phyloP scores from a whole-genome alignment of 1,140 invertebrate species.

The Zaprionus vittiger region DNA sequence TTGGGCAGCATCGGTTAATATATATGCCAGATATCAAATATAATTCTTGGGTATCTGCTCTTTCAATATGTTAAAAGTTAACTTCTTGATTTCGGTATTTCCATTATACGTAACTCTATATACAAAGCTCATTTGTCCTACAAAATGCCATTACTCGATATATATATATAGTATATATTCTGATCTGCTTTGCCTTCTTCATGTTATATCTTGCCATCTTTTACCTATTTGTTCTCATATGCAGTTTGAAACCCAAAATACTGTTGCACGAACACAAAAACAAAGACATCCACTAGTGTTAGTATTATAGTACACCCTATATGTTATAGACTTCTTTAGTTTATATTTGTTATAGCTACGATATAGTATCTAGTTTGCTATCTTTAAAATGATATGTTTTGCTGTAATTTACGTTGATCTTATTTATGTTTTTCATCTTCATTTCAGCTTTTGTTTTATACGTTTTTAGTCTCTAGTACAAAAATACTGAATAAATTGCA shows the following conservation, averaged over 20 bases:
- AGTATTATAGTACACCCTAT: constrained; percentile 10
- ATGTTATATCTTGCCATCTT: constrained; percentile 31
- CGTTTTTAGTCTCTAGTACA: constrained; percentile 70
- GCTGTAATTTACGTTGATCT: constrained; percentile 62
- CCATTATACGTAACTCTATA: constrained; percentile 81
- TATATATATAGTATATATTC: constrained; percentile 22
- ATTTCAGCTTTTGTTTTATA: constrained; percentile 13
- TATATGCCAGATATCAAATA: constrained; percentile 59
- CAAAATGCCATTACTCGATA: constrained; percentile 39
- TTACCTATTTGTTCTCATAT: constrained; percentile 78
- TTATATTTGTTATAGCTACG: constrained; percentile 63
- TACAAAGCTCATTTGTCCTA: constrained; percentile 80
- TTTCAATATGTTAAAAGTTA: constrained; percentile 40
- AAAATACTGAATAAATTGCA: constrained; percentile 81
- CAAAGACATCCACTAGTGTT: constrained; percentile 25
- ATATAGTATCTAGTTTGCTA: constrained; percentile 54
- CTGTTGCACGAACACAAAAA: constrained; percentile 48
- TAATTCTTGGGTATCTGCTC: constrained; percentile 48
- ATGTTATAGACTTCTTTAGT: constrained; percentile 27
- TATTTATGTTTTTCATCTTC: neutral
- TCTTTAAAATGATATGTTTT: constrained; percentile 79
- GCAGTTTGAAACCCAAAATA: constrained; percentile 77
- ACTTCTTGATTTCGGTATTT: constrained; percentile 51
- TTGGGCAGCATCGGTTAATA: neutral
- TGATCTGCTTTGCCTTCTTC: constrained; percentile 27